Conservation (phyloP, 2,888 invertebrate species). For the Icerya purchasi region DNA sequence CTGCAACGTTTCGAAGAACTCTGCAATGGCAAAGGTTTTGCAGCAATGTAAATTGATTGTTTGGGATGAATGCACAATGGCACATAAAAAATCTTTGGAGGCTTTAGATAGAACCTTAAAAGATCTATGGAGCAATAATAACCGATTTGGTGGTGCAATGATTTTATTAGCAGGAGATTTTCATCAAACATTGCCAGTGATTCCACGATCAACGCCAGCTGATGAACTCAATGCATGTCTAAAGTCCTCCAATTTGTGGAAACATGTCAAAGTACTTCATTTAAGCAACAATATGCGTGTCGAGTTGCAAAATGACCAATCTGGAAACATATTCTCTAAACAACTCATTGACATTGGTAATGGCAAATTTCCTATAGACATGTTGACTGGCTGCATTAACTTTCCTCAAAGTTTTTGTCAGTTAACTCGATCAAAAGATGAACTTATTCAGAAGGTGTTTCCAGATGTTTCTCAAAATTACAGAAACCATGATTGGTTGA, state of each 20-base stretch:
- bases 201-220: slow-evolving; percentile 8
- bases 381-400: background rate
- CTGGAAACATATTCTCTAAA: background rate
- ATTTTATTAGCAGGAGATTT: slow-evolving; percentile 21
- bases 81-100: slow-evolving; percentile 18
- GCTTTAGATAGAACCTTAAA: slow-evolving; percentile 17
- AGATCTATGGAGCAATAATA: slow-evolving; percentile 2
- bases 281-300: background rate
- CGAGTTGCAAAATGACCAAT: background rate
- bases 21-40: slow-evolving; percentile 11
- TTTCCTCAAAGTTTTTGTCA: background rate
- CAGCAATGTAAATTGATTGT: slow-evolving; percentile 14
- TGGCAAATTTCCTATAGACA: background rate
- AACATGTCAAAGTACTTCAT: background rate
- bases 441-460: background rate
- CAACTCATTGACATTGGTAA: background rate
- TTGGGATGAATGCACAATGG: slow-evolving; percentile 21
- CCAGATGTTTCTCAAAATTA: background rate
- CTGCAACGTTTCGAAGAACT: background rate
- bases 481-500: background rate
- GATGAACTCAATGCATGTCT: slow-evolving; percentile 18
- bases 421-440: background rate
- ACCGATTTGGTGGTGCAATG: background rate
- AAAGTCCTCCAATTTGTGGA: slow-evolving; percentile 18
- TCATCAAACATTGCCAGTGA: slow-evolving; percentile 18